phyloP scores from a whole-genome alignment of 2,113 vertebrate species.

The Podiceps cristatus region DNA sequence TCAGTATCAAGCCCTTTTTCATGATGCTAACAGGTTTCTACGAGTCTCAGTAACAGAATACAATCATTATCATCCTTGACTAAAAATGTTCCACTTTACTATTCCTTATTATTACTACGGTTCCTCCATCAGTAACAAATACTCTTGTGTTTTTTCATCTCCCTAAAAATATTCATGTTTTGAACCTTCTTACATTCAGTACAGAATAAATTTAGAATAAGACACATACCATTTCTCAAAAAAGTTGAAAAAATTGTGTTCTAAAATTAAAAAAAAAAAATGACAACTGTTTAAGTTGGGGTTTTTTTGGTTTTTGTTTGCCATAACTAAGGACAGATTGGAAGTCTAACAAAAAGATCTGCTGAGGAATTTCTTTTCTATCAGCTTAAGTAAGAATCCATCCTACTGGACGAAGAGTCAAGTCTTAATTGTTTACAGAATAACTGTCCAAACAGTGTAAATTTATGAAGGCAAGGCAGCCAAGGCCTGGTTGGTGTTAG shows the following conservation, averaged over 20 bases:
- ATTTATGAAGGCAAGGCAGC: neutral
- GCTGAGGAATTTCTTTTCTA: neutral
- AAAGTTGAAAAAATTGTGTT: neutral
- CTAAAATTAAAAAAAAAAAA: neutral
- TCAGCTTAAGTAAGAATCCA: neutral
- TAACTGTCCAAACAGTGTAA: neutral
- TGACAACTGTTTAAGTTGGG: neutral
- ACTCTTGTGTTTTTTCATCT: neutral
- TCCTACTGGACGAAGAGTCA: neutral
- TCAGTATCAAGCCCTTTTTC: neutral
- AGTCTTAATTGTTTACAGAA: neutral
- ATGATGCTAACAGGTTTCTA: neutral
- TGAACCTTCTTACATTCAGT: neutral
- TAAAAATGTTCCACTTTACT: neutral
- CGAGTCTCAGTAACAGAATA: neutral
- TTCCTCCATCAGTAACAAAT: neutral
- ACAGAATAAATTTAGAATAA: neutral
- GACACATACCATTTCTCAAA: neutral
- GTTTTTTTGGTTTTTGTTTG: neutral
- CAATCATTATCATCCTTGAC: neutral
- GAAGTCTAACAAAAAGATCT: neutral
- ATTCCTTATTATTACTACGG: neutral
- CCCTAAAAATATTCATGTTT: neutral
- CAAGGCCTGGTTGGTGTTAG: neutral
- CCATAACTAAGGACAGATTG: neutral